Evolutionary conservation across 2,888 invertebrate species (phyloP), one percentile per base, ranked within the genome.

Genomic region (Amphipoea lucens): DNA sequence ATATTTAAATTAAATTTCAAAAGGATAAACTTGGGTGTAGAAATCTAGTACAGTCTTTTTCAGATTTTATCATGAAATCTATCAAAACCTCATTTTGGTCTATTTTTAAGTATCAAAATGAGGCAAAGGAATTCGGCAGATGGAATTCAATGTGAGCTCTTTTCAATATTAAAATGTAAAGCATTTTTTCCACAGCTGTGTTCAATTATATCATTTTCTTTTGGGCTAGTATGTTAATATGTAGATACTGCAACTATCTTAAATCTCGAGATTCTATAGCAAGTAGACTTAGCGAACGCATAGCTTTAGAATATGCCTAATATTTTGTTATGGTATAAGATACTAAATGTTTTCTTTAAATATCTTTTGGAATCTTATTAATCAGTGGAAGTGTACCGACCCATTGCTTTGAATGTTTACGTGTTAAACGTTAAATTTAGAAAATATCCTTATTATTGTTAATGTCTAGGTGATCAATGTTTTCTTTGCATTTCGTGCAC

Each of bases 241-340:
- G 29, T 77, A 71, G 57, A 57, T 40, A 81, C 70, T 75, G 70
- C 71, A 74, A 71, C 60, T 79, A 72, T 78, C 29, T 78, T 69
- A 68, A 87, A 86, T 78, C 68, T 82, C 76, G 74, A 74, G 29
- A 76, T 80, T 82, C 66, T 80, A 66, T 86, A 87, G 70, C 62
- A 69, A 71, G 63, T 88, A 86, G 79, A 78, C 40, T 60, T 86
- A 88, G 78, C 79, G n/a, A 86, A 77, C 60, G 79, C 66, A 77
- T 84, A 88, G 85, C 80, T 84, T 72, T 83, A 88, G 88, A 82
- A 67, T 86, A 84, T 86, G 87, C 88, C 86, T 87, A 87, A 87
- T 79, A 79, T 77, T 81, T 87, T 79, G 85, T 85, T 85, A 81
- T 79, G 84, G 74, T 87, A 81, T 80, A 87, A 70, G 78, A 79